Percentiles rank a stretch among this genome's conserved stretches.
Evolutionary conservation across 2,113 vertebrate species (phyloP).

Genomic region (Protobothrops flavoviridis): DNA sequence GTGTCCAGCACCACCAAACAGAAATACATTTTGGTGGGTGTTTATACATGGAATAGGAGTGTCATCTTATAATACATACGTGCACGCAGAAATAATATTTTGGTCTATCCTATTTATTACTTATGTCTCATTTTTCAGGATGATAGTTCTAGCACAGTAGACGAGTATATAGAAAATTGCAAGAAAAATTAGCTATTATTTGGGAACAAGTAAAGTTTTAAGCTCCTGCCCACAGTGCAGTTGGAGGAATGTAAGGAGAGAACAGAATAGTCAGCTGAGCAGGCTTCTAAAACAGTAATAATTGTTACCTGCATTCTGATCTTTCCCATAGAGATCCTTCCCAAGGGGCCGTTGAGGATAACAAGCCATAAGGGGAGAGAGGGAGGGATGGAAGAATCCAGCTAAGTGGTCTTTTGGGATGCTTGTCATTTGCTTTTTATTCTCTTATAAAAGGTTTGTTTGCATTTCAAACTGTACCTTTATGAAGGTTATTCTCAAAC

Average conservation of each 20-base stretch:
- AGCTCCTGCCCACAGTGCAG: neutral
- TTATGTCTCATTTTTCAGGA: neutral
- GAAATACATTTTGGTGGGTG: neutral
- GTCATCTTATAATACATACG: neutral
- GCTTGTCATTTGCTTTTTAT: neutral
- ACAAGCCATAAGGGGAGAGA: neutral
- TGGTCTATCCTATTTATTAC: neutral
- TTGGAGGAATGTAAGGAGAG: neutral
- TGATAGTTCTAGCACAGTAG: neutral
- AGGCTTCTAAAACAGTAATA: neutral
- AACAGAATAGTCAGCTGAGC: neutral
- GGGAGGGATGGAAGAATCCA: neutral
- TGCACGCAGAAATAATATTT: neutral
- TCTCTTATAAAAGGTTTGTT: neutral
- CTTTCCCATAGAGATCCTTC: neutral
- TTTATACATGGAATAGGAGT: neutral
- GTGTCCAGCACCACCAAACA: too few relatives aligned
- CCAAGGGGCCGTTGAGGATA: neutral
- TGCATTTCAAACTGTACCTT: neutral
- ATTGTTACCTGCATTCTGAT: neutral
- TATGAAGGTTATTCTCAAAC: neutral
- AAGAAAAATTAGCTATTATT: neutral
- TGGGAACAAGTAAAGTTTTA: neutral
- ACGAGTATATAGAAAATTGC: neutral
- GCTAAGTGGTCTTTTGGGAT: neutral